These are phyloP conservation scores for Diphyllodes magnificus DNA, from an alignment of 2,113 vertebrate genomes.

Conservation along the genomic window DNA sequence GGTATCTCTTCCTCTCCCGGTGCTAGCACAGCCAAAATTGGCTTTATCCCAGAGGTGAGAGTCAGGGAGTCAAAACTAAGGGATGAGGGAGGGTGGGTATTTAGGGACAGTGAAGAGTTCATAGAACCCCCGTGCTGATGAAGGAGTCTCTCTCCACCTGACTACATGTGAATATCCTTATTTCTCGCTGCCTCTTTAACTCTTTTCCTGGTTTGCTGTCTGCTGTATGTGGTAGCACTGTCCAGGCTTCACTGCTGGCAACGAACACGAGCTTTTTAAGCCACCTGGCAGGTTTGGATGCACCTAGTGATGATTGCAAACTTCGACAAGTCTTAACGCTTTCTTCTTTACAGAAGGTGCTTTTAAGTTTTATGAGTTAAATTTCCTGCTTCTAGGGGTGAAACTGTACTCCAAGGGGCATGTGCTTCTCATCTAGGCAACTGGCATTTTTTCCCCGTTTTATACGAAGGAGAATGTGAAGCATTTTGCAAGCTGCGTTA, in stretches of 20 bases:
- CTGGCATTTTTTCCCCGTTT: neutral
- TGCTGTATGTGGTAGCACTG: neutral
- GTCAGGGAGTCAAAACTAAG: neutral
- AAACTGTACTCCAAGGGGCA: neutral
- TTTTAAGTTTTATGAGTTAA: neutral
- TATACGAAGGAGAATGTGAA: neutral
- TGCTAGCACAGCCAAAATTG: neutral
- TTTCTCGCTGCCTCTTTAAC: neutral
- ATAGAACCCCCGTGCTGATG: neutral
- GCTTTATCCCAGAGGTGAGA: neutral
- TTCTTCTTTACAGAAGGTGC: neutral
- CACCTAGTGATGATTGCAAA: neutral
- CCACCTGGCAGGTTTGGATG: neutral
- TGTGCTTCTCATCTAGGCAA: neutral
- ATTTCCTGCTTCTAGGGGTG: neutral
- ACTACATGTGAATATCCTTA: neutral
- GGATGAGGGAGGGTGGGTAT: neutral
- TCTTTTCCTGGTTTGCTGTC: neutral
- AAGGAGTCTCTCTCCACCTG: neutral
- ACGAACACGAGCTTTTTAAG: neutral
- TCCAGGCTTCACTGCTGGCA: neutral
- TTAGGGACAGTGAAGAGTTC: neutral
- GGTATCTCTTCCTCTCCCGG: neutral
- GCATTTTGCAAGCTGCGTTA: neutral
- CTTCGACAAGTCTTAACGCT: rapidly evolving